Evolutionary conservation across 2,113 vertebrate species (phyloP), one percentile per base, ranked within the genome.

Genomic region (Lepus europaeus): DNA sequence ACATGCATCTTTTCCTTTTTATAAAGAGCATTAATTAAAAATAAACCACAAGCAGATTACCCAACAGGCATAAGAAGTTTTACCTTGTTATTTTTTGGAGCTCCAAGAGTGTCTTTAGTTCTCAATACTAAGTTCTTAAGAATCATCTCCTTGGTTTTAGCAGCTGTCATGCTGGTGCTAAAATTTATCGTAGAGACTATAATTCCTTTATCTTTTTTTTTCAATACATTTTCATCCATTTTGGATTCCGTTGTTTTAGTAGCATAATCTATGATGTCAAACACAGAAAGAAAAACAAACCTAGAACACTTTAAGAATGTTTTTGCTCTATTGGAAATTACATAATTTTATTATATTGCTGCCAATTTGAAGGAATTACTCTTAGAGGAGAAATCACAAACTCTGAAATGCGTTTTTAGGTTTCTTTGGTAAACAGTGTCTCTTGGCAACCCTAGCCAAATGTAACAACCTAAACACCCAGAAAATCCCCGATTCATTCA

Each of bases 71-170:
- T 20, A 16, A 16, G 33, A 39, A 22, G 3, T 33, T 31, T 95
- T 89, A 98, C 98, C 95, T 72, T 94, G 91, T 79, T 98, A 85
- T 87, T 96, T 59, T 93, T 97, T 4, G 98, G 97, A 5, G 97
- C 97, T 85, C 97, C 97, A 4, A 98, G 94, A 13, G 74, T 83
- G 53, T 98, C 96, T 85, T 97, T 97, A 33, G 63, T 93, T 97
- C 92, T 98, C 90, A 97, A 91, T 49, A 96, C 39, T 81, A 98
- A 87, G 49, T 97, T 98, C 66, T 96, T 96, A 51, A 98, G 89
- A 89, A 98, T 97, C 94, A 97, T 86, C 66, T 96, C 95, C 91
- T 98, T 98, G 51, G 96, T 77, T 95, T 95, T 95, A 39, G 97
- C 63, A 29, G 97, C 87, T 49, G 90, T 98, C 1, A 73, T 97